These are phyloP conservation scores for Lasioglossum baleicum DNA, from an alignment of 1,140 invertebrate genomes.

Conservation along the genomic window DNA sequence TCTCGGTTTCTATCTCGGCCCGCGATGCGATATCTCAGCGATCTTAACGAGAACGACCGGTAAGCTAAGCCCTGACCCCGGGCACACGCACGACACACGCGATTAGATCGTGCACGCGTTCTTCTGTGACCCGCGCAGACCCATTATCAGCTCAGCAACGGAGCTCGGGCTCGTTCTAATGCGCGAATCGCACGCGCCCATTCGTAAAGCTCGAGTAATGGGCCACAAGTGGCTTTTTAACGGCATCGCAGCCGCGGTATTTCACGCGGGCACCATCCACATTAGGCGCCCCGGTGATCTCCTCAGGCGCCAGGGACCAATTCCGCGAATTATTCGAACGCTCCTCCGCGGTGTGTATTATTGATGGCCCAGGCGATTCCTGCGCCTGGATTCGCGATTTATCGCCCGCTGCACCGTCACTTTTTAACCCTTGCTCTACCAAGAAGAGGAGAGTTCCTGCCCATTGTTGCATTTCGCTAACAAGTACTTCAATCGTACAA, in stretches of 20 bases:
- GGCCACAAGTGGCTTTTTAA: constrained; percentile 62
- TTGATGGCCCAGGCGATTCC: too few relatives aligned
- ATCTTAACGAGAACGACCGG: constrained; percentile 40
- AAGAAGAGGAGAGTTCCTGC: too few relatives aligned
- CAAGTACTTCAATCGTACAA: too few relatives aligned
- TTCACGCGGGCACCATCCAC: constrained; percentile 49
- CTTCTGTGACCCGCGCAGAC: constrained; percentile 20
- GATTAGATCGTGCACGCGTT: constrained; percentile 51
- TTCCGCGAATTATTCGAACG: constrained; percentile 4
- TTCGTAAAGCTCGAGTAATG: constrained; percentile 72
- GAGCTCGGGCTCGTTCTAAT: constrained; percentile 66
- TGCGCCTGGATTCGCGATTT: too few relatives aligned
- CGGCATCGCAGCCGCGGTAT: constrained; percentile 54
- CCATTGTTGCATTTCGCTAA: too few relatives aligned
- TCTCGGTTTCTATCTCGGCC: too few relatives aligned
- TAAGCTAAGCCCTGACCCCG: constrained; percentile 16
- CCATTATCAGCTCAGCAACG: constrained; percentile 20
- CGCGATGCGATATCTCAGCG: constrained; percentile 13
- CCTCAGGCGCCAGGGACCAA: neutral
- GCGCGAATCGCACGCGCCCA: constrained; percentile 66
- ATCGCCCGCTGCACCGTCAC: too few relatives aligned
- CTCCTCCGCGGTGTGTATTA: neutral
- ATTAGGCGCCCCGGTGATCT: neutral
- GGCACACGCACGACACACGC: constrained; percentile 49
- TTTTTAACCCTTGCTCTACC: too few relatives aligned